phyloP scores from a whole-genome alignment of 2,113 vertebrate genomes.

The Larimichthys polyactis region DNA sequence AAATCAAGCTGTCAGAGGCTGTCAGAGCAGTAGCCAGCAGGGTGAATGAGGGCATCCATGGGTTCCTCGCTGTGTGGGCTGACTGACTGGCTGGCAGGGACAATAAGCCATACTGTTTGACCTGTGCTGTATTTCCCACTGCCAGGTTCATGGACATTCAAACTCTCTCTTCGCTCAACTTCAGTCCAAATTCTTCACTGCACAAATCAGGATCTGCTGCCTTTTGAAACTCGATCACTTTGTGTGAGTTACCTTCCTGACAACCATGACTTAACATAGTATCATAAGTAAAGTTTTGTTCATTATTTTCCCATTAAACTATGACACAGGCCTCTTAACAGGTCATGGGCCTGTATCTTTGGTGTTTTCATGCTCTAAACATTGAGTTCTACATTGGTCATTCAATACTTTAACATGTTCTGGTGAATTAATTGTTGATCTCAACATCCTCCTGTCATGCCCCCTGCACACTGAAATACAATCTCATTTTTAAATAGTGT shows the following conservation, averaged over 20 bases:
- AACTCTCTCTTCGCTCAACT: slow-evolving; percentile 49
- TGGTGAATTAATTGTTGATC: neutral
- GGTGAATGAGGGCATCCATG: slow-evolving; percentile 67
- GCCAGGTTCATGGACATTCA: slow-evolving; percentile 66
- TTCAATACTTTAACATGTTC: neutral
- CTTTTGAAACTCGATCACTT: neutral
- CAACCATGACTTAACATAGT: neutral
- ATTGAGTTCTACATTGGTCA: neutral
- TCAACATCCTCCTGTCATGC: neutral
- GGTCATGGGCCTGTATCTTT: neutral
- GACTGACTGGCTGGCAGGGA: slow-evolving; percentile 63
- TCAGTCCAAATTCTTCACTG: slow-evolving; percentile 22
- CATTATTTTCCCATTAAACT: neutral
- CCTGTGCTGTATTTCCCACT: slow-evolving; percentile 54
- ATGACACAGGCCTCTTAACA: neutral
- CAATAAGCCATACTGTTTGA: slow-evolving; percentile 80
- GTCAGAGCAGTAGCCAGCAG: slow-evolving; percentile 65
- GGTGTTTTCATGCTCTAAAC: neutral
- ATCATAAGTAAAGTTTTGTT: neutral
- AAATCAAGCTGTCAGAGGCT: slow-evolving; percentile 71
- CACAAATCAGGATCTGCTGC: slow-evolving; percentile 10
- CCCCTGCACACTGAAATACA: neutral
- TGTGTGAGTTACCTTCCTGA: neutral
- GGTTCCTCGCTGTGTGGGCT: slow-evolving; percentile 73
- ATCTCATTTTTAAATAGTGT: neutral